Conservation (phyloP, 2,888 invertebrate genomes). For the Dascillus cervinus region DNA sequence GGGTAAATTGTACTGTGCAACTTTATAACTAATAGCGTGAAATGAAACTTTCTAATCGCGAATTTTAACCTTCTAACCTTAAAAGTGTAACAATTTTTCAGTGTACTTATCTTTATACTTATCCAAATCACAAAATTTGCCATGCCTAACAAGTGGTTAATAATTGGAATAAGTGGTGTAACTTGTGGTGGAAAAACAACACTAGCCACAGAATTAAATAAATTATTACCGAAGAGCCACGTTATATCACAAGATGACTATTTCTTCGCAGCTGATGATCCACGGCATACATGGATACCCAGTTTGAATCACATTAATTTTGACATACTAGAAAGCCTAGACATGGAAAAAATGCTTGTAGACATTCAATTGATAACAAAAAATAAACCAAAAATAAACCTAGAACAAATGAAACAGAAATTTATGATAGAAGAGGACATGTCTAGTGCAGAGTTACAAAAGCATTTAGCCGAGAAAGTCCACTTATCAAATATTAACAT, state of each 20-base stretch:
- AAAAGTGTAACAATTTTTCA: too few species aligned
- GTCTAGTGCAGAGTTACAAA: background rate
- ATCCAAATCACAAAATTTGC: too few species aligned
- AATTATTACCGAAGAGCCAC: slow-evolving; percentile 35
- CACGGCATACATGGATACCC: slow-evolving; percentile 54
- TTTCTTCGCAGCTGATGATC: slow-evolving; percentile 59
- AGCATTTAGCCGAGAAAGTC: slow-evolving; percentile 15
- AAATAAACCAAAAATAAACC: slow-evolving; percentile 7
- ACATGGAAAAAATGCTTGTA: slow-evolving; percentile 62
- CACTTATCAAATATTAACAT: slow-evolving; percentile 42
- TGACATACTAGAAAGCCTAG: slow-evolving; percentile 62
- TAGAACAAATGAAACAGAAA: background rate
- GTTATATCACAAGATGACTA: slow-evolving; percentile 70
- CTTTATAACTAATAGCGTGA: too few species aligned
- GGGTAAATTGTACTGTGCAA: too few species aligned
- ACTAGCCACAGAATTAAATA: slow-evolving; percentile 50
- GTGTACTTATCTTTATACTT: too few species aligned
- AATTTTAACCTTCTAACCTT: too few species aligned
- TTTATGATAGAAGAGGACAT: too few species aligned
- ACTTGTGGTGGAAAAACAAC: slow-evolving; percentile 83
- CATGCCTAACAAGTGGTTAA: slow-evolving; percentile 17
- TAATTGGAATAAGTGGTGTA: slow-evolving; percentile 69
- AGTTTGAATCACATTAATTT: slow-evolving; percentile 69
- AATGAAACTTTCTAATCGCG: too few species aligned
- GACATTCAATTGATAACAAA: slow-evolving; percentile 48